Conservation (phyloP, 53 echinoderm and acorn worm genomes). For the Astropecten irregularis region DNA sequence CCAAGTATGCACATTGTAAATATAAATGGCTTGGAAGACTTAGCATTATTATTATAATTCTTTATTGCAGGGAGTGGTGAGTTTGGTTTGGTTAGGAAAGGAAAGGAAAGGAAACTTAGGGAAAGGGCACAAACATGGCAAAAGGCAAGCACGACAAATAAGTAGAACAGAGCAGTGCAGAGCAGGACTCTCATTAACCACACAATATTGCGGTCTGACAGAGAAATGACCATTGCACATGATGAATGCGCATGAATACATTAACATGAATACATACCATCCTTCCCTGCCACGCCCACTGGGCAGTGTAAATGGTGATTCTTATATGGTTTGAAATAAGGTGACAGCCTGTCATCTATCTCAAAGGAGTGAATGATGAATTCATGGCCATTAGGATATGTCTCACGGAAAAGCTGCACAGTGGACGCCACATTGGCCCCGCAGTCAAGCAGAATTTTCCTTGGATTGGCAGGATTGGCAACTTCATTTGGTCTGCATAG, state of each 20-base stretch:
- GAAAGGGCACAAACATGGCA: too few species aligned
- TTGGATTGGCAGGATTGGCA: neutral
- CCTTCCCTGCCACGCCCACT: slow-evolving; percentile 46
- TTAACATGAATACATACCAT: slow-evolving; percentile 18
- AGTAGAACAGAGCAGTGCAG: too few species aligned
- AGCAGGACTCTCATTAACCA: too few species aligned
- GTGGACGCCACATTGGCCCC: slow-evolving; percentile 63
- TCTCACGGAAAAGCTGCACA: slow-evolving; percentile 56
- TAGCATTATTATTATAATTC: too few species aligned
- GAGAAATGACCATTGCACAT: too few species aligned
- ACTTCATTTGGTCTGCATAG: neutral
- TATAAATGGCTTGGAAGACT: neutral
- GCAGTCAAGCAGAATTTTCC: slow-evolving; percentile 65
- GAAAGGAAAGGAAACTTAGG: too few species aligned
- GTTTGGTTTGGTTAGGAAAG: too few species aligned
- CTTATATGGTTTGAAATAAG: slow-evolving; percentile 59
- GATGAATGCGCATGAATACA: too few species aligned
- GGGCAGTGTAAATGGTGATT: slow-evolving; percentile 56
- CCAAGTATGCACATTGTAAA: too few species aligned
- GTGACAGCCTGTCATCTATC: slow-evolving; percentile 62
- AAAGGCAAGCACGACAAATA: too few species aligned
- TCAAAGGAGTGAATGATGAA: slow-evolving; percentile 66
- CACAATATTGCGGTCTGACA: too few species aligned
- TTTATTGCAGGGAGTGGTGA: too few species aligned
- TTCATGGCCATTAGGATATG: slow-evolving; percentile 61